Percentiles rank a stretch among this genome's conserved stretches.
These are phyloP conservation scores for Oryctes rhinoceros DNA, from an alignment of 1,140 invertebrate species.

Conservation along the genomic window DNA sequence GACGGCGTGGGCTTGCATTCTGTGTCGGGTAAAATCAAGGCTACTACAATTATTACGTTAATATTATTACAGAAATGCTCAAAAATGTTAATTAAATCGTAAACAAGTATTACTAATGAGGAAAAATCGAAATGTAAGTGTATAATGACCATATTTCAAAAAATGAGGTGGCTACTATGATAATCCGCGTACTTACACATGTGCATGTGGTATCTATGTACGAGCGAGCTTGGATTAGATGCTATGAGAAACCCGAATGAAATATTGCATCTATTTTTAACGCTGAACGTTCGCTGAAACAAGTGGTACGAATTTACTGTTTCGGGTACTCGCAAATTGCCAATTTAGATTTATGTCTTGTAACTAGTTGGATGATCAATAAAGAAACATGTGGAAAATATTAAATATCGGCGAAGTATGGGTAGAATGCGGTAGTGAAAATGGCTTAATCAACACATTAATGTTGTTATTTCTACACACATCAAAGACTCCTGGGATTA, in stretches of 20 bases:
- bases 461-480: no score
- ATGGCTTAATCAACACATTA: no score
- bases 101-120: not conserved
- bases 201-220: no score
- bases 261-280: not conserved
- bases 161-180: no score
- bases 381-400: not conserved
- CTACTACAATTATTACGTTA: slow-evolving; percentile 22
- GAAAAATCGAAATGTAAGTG: no score
- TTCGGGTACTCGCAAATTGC: not conserved
- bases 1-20: slow-evolving; percentile 21
- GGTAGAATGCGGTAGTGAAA: not conserved
- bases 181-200: no score
- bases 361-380: not conserved
- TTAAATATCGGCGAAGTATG: not conserved
- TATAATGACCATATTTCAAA: no score
- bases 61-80: not conserved
- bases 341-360: not conserved
- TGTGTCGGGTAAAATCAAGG: slow-evolving; percentile 32
- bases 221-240: no score
- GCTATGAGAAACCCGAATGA: not conserved
- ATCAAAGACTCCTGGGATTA: no score
- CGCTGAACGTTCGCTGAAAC: not conserved
- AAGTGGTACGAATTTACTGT: not conserved
- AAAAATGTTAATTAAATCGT: slow-evolving; percentile 4